Evolutionary conservation across 2,797 vertebrate species (phyloP), one percentile per base, ranked within the genome.

Genomic region (Hephaestus fuliginosus): DNA sequence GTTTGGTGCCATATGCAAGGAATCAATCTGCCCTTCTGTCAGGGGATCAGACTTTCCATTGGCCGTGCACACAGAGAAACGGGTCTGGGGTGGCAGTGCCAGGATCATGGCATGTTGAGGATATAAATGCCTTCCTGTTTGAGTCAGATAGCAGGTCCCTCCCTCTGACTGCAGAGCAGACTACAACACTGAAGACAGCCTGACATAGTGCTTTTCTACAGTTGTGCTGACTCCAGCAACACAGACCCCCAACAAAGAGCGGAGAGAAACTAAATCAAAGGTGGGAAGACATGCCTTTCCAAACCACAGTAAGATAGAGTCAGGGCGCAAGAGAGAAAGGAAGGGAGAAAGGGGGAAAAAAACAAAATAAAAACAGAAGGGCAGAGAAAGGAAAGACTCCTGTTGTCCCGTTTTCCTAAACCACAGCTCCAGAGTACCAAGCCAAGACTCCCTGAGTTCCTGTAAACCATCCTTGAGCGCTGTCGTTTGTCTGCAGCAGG

Each of bases 91-190:
- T 82, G 73, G 53, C 67, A 2, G 28, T 81, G 89, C 85, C 84
- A 91, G 91, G 82, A 89, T 73, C 66, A 55, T 87, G 90, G 80
- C 90, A 93, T 87, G 88, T 87, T 78, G 88, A 88, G 89, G 86
- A 93, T 92, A 89, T 92, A 93, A 95, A 95, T 91, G 89, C 89
- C 89, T 94, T 94, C 93, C 91, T 92, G 90, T 86, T 83, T 86
- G 81, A 90, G 89, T 93, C 93, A 93, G 89, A 93, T 88, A 85
- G 76, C 82, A 84, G 70, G 61, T 57, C 82, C 80, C 80, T 81
- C 81, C 74, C 72, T 78, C 84, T 7, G 72, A 49, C 76, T 70
- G 77, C 63, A 76, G 64, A 78, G 64, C 63, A 78, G 76, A 88
- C 85, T 64, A 52, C 80, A 88, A 70, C 70, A 72, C 71, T 7